Evolutionary conservation across 2,113 vertebrate genomes (phyloP).

Genomic region (Anseranas semipalmata): DNA sequence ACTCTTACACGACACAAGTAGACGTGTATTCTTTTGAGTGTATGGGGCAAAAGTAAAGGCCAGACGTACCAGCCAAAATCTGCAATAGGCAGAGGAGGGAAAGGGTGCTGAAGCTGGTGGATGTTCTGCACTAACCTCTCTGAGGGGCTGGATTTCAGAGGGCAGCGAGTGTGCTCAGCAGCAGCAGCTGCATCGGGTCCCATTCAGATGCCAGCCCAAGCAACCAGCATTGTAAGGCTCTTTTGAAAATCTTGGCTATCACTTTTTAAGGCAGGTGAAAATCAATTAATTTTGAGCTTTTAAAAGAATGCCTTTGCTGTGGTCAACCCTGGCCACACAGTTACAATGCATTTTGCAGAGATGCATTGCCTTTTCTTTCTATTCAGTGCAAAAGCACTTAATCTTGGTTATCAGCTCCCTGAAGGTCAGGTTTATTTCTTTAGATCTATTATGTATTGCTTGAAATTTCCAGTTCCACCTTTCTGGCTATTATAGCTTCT

Average conservation of each 20-base stretch:
- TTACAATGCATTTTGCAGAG: neutral
- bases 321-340: constrained; percentile 1
- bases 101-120: neutral
- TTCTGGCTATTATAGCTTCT: constrained; percentile 32
- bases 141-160: neutral
- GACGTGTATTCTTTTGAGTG: neutral
- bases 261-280: neutral
- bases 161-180: neutral
- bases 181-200: neutral
- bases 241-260: neutral
- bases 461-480: constrained; percentile 40
- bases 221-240: neutral
- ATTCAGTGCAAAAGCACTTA: constrained; percentile 46
- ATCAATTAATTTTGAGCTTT: constrained; percentile 37
- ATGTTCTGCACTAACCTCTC: neutral
- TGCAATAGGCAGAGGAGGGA: neutral
- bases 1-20: neutral
- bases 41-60: neutral
- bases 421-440: constrained; percentile 62
- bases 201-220: neutral
- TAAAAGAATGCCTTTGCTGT: neutral
- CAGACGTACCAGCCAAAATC: neutral
- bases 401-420: constrained; percentile 41
- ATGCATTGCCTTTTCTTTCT: constrained; percentile 15
- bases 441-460: constrained; percentile 48